Evolutionary conservation across 2,797 vertebrate genomes (phyloP), one percentile per base, ranked within the genome.

Genomic region (Microhierax caerulescens): DNA sequence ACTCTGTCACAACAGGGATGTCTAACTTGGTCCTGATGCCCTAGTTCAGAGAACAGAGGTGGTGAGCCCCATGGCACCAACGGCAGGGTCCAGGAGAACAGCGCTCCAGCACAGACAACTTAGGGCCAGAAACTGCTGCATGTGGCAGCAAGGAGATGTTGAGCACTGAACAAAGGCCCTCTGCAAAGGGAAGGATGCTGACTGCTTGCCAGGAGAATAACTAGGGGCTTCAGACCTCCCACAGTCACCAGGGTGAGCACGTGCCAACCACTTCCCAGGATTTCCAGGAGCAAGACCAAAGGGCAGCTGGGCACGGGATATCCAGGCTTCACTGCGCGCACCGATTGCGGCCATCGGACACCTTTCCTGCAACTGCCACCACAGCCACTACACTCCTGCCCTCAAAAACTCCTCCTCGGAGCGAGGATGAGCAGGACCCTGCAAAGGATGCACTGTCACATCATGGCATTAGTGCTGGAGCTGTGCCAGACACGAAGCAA

Each of bases 391-490:
- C 28, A 13, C 28, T 27, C 19, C 54, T 30, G 43, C 18, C 59
- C 57, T 23, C 5, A 1, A 7, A 21, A 21, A 1, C 70, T 20
- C 14, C 57, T 13, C 48, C 79, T 2, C 0, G 0, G 59, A 27
- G 82, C 50, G 9, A 16, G 70, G 74, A 18, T 0, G 2, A 70
- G 68, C 50, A 37, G 84, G 50, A n/a, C 30, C 57, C 69, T 8
- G 61, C 21, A 0, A 37, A 32, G 53, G 64, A 19, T 2, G 5
- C 15, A 0, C 37, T 7, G 54, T 10, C 69, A 37, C 57, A 11
- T 2, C 64, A 0, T 0, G 0, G 61, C 9, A 4, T 4, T 3
- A 36, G 15, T 0, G 30, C 70, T n/a, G 10, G 0, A 7, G 15
- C 54, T 48, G 37, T 15, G 11, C 20, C 50, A 50, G 70, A 8